Evolutionary conservation across 2,797 vertebrate species (phyloP), one percentile per base, ranked within the genome.

Genomic region (Mastacembelus armatus): DNA sequence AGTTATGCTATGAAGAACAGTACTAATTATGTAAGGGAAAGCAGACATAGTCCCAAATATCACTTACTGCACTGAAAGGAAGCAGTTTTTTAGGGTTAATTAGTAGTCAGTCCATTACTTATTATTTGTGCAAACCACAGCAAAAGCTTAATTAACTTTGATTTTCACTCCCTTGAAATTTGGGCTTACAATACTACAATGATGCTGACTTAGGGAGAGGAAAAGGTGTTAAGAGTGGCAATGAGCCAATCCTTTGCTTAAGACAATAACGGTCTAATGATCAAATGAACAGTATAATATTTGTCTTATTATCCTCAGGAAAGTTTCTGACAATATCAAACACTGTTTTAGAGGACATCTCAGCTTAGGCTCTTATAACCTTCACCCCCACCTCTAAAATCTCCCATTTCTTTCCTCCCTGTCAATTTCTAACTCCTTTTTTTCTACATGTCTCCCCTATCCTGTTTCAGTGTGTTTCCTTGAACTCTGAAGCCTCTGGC

Each of bases 71-170:
- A 63, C 74, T 80, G 82, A 84, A 89, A 83, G 83, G 83, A 90
- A 86, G 78, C 67, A 80, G 69, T 91, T 87, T 88, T 87, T 86
- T 73, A 65, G 91, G 92, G 89, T 93, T 94, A 93, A 94, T 94
- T 91, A 92, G 87, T 86, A 91, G 87, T 86, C 89, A 71, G 67
- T 80, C 83, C 88, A 86, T 88, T 90, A 89, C 85, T 78, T 89
- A 83, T 81, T 86, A 89, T 91, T 92, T 89, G 80, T 91, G 87
- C 90, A 91, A 91, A 92, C 75, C 62, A 47, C 85, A 91, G 91
- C 91, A 91, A 89, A 92, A 88, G 85, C 91, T 88, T 93, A 92
- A 92, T 92, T 93, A 92, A 89, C 88, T 88, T 87, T 89, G 80
- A 87, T 92, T 89, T 88, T 63, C 60, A 33, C 74, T 87, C 66